Evolutionary conservation across 2,113 vertebrate species (phyloP).

Genomic region (Nymphicus hollandicus): DNA sequence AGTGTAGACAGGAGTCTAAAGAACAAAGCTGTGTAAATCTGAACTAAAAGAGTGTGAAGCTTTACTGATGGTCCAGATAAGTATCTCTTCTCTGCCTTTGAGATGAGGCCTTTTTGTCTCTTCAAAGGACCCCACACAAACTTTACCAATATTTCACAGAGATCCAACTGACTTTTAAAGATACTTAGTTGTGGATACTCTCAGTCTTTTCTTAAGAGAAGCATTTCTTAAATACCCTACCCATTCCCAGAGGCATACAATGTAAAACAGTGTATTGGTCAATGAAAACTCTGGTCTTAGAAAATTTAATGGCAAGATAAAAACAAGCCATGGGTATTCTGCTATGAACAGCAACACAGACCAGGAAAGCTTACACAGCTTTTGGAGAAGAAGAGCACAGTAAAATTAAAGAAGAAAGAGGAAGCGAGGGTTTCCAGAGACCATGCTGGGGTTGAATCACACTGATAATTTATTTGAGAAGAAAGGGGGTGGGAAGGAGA

Average conservation of each 20-base stretch:
- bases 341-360: neutral
- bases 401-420: neutral
- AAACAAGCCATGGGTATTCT: neutral
- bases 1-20: neutral
- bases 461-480: constrained; percentile 14
- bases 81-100: neutral
- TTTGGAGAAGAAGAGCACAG: neutral
- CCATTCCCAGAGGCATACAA: neutral
- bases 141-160: neutral
- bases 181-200: neutral
- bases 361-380: neutral
- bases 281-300: neutral
- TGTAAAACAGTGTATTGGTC: neutral
- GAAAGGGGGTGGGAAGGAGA: neutral
- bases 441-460: neutral
- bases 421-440: neutral
- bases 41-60: neutral
- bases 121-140: neutral
- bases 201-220: neutral
- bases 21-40: neutral
- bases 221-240: neutral
- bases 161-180: neutral
- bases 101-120: neutral
- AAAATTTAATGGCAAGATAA: neutral
- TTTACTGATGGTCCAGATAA: neutral